Percentiles rank a stretch among this genome's conserved stretches.
Evolutionary conservation across 2,888 invertebrate species (phyloP).

Genomic region (Tiphia femorata): DNA sequence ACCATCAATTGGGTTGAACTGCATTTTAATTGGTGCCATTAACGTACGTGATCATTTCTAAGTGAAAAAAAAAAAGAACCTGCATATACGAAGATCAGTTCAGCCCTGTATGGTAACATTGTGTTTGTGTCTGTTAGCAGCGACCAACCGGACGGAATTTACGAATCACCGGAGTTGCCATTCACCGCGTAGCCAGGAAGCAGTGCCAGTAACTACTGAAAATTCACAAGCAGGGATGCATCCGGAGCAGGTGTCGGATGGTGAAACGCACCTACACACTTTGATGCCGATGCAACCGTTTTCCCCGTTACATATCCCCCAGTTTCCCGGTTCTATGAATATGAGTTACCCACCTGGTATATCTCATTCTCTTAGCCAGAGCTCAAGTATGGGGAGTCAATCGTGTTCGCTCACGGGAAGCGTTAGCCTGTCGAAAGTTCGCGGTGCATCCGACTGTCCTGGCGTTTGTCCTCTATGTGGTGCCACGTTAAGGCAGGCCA

Average conservation of each 20-base stretch:
- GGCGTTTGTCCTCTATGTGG: slow-evolving; percentile 75
- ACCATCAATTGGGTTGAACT: slow-evolving; percentile 67
- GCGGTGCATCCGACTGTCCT: slow-evolving; percentile 75
- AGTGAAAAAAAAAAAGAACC: slow-evolving; percentile 30
- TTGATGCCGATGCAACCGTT: slow-evolving; percentile 65
- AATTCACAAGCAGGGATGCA: slow-evolving; percentile 42
- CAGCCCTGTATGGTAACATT: slow-evolving; percentile 66
- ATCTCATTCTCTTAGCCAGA: slow-evolving; percentile 30
- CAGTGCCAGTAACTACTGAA: slow-evolving; percentile 43
- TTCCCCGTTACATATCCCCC: slow-evolving; percentile 64
- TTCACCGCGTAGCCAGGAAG: slow-evolving; percentile 42
- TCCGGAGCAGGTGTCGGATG: slow-evolving; percentile 54
- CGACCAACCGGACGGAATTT: slow-evolving; percentile 54
- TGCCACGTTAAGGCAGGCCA: slow-evolving; percentile 73
- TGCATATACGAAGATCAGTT: slow-evolving; percentile 55
- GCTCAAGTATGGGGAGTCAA: slow-evolving; percentile 19
- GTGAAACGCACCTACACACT: slow-evolving; percentile 59
- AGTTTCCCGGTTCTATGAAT: slow-evolving; percentile 60
- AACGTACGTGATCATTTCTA: slow-evolving; percentile 8
- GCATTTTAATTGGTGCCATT: slow-evolving; percentile 47
- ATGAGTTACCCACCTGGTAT: slow-evolving; percentile 46
- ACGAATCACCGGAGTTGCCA: slow-evolving; percentile 53
- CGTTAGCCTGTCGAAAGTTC: slow-evolving; percentile 68
- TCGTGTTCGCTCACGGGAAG: slow-evolving; percentile 30
- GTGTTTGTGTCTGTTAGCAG: slow-evolving; percentile 67